phyloP scores from a whole-genome alignment of 2,888 invertebrate genomes.

The Tethea ocularis region DNA sequence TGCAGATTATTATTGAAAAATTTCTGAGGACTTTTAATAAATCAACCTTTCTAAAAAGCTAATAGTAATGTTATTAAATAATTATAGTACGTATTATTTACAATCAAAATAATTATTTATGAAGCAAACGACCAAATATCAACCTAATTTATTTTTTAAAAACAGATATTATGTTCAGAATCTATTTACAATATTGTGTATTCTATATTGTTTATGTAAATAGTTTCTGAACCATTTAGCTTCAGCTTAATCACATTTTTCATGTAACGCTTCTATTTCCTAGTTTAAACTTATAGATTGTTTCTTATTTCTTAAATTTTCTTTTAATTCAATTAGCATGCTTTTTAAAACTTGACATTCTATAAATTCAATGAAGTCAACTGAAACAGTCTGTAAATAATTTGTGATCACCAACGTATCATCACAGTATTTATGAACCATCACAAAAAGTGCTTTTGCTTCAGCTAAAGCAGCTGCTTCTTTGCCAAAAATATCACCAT shows the following conservation, averaged over 20 bases:
- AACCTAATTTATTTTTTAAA: slow-evolving; percentile 6
- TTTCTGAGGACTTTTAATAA: too few relatives aligned
- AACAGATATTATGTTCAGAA: slow-evolving; percentile 18
- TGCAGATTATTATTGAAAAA: neutral
- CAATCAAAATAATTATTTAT: slow-evolving; percentile 8
- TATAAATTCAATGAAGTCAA: slow-evolving; percentile 13
- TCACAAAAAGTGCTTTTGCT: slow-evolving; percentile 64
- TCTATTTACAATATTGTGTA: slow-evolving; percentile 21
- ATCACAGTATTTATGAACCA: slow-evolving; percentile 23
- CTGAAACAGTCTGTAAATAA: slow-evolving; percentile 61
- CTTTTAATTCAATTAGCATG: slow-evolving; percentile 27
- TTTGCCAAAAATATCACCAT: slow-evolving; percentile 51
- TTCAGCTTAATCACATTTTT: slow-evolving; percentile 55
- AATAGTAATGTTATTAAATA: too few relatives aligned
- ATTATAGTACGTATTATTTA: too few relatives aligned
- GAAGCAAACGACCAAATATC: slow-evolving; percentile 19
- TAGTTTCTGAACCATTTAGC: slow-evolving; percentile 36
- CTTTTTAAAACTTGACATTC: slow-evolving; percentile 9
- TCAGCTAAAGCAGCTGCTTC: slow-evolving; percentile 75
- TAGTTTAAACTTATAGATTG: slow-evolving; percentile 69
- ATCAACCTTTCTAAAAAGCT: too few relatives aligned
- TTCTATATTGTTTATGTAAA: slow-evolving; percentile 31
- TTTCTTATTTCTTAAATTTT: slow-evolving; percentile 56
- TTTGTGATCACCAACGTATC: slow-evolving; percentile 26
- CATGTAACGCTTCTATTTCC: slow-evolving; percentile 54